Evolutionary conservation across 92 coral and sea anemone species (phyloP), one percentile per base, ranked within the genome.

Genomic region (Diadumene lineata): DNA sequence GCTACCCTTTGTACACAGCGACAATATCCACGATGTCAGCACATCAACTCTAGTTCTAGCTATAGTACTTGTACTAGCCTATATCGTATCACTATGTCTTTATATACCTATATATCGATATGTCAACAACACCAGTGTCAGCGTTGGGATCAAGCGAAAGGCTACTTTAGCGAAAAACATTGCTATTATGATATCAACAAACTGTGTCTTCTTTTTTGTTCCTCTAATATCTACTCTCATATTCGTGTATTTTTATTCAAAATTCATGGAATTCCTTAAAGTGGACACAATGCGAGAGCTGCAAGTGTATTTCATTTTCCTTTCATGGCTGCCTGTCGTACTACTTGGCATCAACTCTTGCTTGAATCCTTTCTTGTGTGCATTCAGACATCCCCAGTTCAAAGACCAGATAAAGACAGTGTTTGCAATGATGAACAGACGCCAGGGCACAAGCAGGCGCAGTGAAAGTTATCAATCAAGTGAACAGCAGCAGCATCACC

Each of bases 361-460:
- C 73, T 53, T 86, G 29, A 86, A 86, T 30, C 90, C 90, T n/a
- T 86, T 77, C 57, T 50, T 86, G 55, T 86, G 90, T 24, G 87
- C 87, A n/a, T 86, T 86, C 51, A 82, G 90, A 50, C 86, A 86
- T 66, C 90, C 84, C 0, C 77, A 77, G 64, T 76, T 86, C 50
- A 64, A 64, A 23, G 10, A 19, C 22, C 80, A 82, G 56, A 2
- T 86, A 22, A 6, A 13, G 13, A 13, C 48, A 38, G 48, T 6
- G 7, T 38, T 38, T 38, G 6, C 13, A 4, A 38, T 4, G 48
- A 38, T 38, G 13, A 38, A 6, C 7, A 38, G 48, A 38, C n/a
- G n/a, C n/a, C n/a, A n/a, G n/a, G n/a, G n/a, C n/a, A n/a, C n/a
- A n/a, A n/a, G n/a, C n/a, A n/a, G n/a, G n/a, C n/a, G n/a, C n/a